Evolutionary conservation across 1,140 invertebrate species (phyloP), one percentile per base, ranked within the genome.

Genomic region (Bursaphelenchus mucronatus): DNA sequence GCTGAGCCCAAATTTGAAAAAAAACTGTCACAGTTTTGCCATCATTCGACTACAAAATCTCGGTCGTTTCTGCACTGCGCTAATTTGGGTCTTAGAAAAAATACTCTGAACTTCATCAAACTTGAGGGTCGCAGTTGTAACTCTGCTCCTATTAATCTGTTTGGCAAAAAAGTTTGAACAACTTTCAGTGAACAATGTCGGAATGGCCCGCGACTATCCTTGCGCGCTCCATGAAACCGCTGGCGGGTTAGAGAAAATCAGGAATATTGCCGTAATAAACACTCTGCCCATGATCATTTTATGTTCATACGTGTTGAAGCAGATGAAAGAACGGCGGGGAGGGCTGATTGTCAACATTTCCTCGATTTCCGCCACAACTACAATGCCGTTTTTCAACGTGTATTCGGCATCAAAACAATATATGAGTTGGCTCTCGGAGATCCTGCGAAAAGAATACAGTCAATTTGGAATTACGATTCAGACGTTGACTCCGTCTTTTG

Each of bases 341-440:
- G 68, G 68, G n/a, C 45, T 69, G 40, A 43, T 70, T 45, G 40
- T 70, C 13, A 70, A 70, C 50, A 50, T 70, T 57, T 39, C 61
- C 3, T 70, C 68, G 17, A 49, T 58, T 13, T 21, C 69, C 1
- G 64, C 13, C 40, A 65, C 56, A 47, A 30, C 43, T 39, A 40
- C 49, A 8, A 52, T 68, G 59, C 40, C 52, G 11, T 51, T 51
- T 8, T 55, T 43, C 40, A 17, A 58, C 21, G 30, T 72, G 21
- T 70, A 70, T 72, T 70, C 68, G n/a, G 68, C 61, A 11, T 56
- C 68, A 9, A 70, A 70, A 61, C 67, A 15, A 70, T 71, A 57
- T 19, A 44, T 53, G 10, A 15, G 13, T n/a, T 59, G 57, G 47
- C 40, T 70, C 13, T 69, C 54, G 8, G 68, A 40, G 13, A 51